A percentile compares a stretch with the other conserved stretches of the same genome.
Evolutionary conservation across 1,140 invertebrate genomes (phyloP).

Genomic region (Scaptomyza pallida): DNA sequence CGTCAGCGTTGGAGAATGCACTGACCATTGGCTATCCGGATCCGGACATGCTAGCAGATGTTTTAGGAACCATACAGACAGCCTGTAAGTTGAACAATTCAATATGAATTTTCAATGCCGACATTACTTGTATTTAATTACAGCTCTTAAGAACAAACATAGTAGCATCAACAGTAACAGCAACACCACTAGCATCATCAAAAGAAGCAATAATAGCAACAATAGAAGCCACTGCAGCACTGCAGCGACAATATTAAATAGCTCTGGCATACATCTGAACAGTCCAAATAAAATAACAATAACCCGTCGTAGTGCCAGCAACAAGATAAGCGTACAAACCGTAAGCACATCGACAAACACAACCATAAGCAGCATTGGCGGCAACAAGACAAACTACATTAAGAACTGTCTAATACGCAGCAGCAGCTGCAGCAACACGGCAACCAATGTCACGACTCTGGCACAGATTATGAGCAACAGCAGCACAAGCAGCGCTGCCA

Average conservation of each 20-base stretch:
- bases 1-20: slow-evolving; percentile 83
- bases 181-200: slow-evolving; percentile 17
- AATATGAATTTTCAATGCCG: no score
- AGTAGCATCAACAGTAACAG: slow-evolving; percentile 50
- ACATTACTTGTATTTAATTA: no score
- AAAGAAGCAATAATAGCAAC: neutral
- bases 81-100: slow-evolving; percentile 78
- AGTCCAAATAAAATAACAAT: slow-evolving; percentile 75
- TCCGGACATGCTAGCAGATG: slow-evolving; percentile 85
- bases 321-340: slow-evolving; percentile 64
- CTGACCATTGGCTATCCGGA: slow-evolving; percentile 86
- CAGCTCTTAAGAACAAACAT: slow-evolving; percentile 75
- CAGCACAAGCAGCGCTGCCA: slow-evolving; percentile 75
- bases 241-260: slow-evolving; percentile 32
- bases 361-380: slow-evolving; percentile 48
- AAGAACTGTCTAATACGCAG: slow-evolving; percentile 82
- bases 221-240: slow-evolving; percentile 17
- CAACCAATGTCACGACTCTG: slow-evolving; percentile 81
- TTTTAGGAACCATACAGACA: slow-evolving; percentile 83
- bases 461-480: slow-evolving; percentile 83
- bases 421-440: slow-evolving; percentile 83
- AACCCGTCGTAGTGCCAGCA: slow-evolving; percentile 59
- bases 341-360: slow-evolving; percentile 73
- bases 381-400: slow-evolving; percentile 69
- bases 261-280: slow-evolving; percentile 48